A percentile compares a stretch with the other conserved stretches of the same genome.
Evolutionary conservation across 2,113 vertebrate species (phyloP).

Genomic region (Formicarius rufipectus): DNA sequence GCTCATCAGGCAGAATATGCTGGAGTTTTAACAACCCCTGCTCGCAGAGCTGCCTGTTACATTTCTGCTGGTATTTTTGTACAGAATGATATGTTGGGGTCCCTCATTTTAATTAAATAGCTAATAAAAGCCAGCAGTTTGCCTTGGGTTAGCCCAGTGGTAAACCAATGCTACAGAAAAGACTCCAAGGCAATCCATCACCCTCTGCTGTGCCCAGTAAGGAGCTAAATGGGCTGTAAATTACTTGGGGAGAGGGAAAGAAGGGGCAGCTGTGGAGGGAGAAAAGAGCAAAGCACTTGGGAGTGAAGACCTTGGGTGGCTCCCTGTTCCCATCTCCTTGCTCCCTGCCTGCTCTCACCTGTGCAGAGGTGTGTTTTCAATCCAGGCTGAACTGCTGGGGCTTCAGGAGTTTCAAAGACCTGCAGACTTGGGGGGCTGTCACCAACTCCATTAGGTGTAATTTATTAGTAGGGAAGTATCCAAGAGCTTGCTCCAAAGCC

Average conservation of each 20-base stretch:
- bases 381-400: neutral
- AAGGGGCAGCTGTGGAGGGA: neutral
- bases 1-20: neutral
- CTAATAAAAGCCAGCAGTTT: neutral
- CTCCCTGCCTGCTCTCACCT: neutral
- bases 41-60: neutral
- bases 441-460: neutral
- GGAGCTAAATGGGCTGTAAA: neutral
- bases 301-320: no score
- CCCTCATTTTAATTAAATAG: neutral
- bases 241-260: neutral
- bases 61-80: neutral
- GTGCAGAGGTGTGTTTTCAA: neutral
- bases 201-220: neutral
- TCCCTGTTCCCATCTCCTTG: neutral
- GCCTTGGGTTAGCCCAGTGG: neutral
- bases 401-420: neutral
- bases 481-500: neutral
- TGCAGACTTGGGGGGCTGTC: neutral
- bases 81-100: neutral
- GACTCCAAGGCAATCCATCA: neutral
- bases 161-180: neutral
- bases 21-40: neutral
- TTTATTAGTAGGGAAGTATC: neutral
- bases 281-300: neutral